Percentiles rank a stretch among this genome's conserved stretches.
Evolutionary conservation across 1,140 invertebrate species (phyloP).

Genomic region (Liolophura sinensis): DNA sequence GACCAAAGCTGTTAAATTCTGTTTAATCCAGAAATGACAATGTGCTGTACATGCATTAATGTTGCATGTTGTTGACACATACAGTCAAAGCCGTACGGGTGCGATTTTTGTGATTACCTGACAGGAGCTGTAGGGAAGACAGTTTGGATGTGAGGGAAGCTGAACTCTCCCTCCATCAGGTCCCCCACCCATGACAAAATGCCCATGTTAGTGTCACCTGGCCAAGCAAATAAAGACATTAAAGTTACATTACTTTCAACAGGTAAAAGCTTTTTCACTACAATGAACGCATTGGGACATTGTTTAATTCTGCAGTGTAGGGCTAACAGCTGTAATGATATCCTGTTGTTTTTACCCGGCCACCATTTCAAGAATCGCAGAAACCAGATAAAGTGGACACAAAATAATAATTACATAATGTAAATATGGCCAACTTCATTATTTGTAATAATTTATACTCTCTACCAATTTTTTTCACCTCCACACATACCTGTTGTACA

Average conservation of each 20-base stretch:
- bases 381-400: not conserved
- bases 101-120: constrained; percentile 11
- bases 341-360: not conserved
- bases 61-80: no score
- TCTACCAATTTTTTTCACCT: no score
- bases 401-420: no score
- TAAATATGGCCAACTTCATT: no score
- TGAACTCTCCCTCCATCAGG: constrained; percentile 17
- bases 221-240: not conserved
- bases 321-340: not conserved
- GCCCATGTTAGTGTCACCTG: constrained; percentile 23
- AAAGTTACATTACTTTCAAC: not conserved
- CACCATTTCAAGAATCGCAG: not conserved
- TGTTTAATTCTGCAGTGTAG: not conserved
- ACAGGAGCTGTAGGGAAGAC: constrained; percentile 23
- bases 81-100: no score
- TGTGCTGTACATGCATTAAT: no score
- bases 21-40: no score
- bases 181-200: constrained; percentile 18
- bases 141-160: constrained; percentile 22
- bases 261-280: not conserved
- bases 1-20: no score
- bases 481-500: no score
- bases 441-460: no score
- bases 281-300: not conserved